Base-by-base conservation (phyloP, 2,797 vertebrate genomes). In the Chaetophractus vellerosus region DNA sequence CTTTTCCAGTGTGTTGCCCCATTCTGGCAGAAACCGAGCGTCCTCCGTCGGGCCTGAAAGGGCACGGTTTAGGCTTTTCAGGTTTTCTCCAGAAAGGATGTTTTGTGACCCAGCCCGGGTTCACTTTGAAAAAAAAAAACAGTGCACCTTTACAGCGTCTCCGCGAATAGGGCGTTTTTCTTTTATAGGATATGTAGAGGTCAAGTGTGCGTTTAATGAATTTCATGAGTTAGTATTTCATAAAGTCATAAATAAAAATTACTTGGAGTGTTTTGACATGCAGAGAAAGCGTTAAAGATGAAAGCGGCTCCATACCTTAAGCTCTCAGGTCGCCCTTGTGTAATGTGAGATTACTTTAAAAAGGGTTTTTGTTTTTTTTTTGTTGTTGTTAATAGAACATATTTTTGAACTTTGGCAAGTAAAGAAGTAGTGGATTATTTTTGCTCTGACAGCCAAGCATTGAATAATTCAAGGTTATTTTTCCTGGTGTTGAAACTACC, bases 181-280 rank as follows among this genome's bases (percentile, higher is more conserved):
- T 55, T 63, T 28, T 57, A 5, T 4, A 9, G 72, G 24, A 11
- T 57, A 33, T 76, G 31, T 66, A 31, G 24, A 93, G 33, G 10
- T 72, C 18, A 59, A 76, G 9, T 66, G 45, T 83, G 63, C 50
- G 41, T 38, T 6, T 72, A 12, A 52, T 94, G 80, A 52, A 2
- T 83, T 87, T 38, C 63, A 16, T 52, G n/a, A 93, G 48, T 90
- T 88, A 66, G 23, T 71, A 48, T 59, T 93, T 89, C 28, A 48
- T 78, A 19, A 90, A 81, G 52, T 72, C 76, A 28, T 57, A 45
- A 28, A 3, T 52, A 66, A 71, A 71, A 52, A 45, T 80, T n/a
- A 63, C 41, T 63, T 45, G 23, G 76, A 84, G 2, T 81, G 87
- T 83, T 75, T 66, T 83, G 61, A 50, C 52, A 16, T 52, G 36